Base-by-base conservation (phyloP, 2,113 vertebrate genomes). In the Chlorodrepanis virens region DNA sequence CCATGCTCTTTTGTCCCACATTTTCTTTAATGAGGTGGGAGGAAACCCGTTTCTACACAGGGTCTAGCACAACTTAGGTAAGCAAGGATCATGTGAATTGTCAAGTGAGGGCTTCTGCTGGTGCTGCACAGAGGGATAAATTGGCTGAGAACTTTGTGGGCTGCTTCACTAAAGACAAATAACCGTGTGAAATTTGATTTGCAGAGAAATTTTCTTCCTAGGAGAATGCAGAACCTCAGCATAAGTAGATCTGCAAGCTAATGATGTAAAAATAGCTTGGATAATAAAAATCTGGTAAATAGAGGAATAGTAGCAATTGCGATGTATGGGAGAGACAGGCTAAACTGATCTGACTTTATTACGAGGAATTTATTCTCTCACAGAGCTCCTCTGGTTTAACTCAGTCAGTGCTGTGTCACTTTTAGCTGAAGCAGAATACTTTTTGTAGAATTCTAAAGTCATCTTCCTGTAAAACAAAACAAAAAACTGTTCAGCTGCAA, bases 161-260 rank as follows among this genome's bases (percentile, higher is more conserved):
- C 71, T 88, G 47, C 61, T 90, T 90, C 69, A 53, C 56, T 57
- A 74, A 87, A 87, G 87, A 80, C 45, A 88, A 94, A 92, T 53
- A 77, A 84, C 40, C 0, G 0, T 49, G 45, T 3, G 11, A 45
- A 84, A 89, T 42, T 70, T 93, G 60, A 79, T 90, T 90, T 95
- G 59, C 3, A 0, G 61, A 94, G 81, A 65, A 82, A 53, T 67
- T 10, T 90, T 33, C 74, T 95, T 90, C 60, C 68, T 88, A 59
- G 60, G 71, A 88, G 60, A 90, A 92, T 89, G 59, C 25, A 42
- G 68, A 86, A 87, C 61, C 39, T 82, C 53, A 63, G 63, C 79
- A 47, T 95, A 93, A 86, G 81, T 71, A 88, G 75, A 59, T 93
- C 69, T 87, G 69, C 72, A 87, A 94, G 53, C 80, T 90, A 82